phyloP scores from a whole-genome alignment of 2,113 vertebrate species.

The Gnathonemus echidnorhynchus region DNA sequence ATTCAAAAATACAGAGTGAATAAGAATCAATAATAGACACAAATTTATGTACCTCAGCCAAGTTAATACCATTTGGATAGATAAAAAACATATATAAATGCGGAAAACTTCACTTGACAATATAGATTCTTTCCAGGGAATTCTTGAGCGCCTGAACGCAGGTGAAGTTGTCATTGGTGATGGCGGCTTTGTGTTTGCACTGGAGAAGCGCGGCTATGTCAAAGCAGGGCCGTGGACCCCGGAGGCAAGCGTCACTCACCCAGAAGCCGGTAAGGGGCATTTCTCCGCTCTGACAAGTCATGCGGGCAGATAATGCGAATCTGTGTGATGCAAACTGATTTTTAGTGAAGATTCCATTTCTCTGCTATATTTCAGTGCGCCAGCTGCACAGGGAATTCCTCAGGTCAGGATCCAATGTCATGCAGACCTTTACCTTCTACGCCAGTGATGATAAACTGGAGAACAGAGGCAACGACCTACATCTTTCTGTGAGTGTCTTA shows the following conservation, averaged over 20 bases:
- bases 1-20: not conserved
- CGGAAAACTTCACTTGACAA: not conserved
- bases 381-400: conserved; percentile 96
- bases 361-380: conserved; percentile 63
- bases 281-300: conserved; percentile 63
- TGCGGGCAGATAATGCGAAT: conserved; percentile 74
- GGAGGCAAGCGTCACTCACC: conserved; percentile 82
- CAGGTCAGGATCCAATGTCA: conserved; percentile 82
- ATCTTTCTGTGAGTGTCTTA: conserved; percentile 71
- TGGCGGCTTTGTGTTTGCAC: conserved; percentile 73
- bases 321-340: conserved; percentile 19
- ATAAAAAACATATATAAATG: not conserved
- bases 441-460: conserved; percentile 94
- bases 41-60: not conserved
- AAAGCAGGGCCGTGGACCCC: conserved; percentile 98
- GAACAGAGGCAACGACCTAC: conserved; percentile 83
- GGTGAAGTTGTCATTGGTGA: conserved; percentile 76
- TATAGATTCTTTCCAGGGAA: conserved; percentile 48
- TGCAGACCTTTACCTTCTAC: conserved; percentile 96
- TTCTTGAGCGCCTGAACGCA: conserved; percentile 66
- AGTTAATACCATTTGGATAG: not conserved
- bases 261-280: conserved; percentile 79
- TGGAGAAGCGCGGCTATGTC: conserved; percentile 87
- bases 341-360: not conserved
- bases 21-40: not conserved